Percentiles rank a stretch among this genome's conserved stretches.
Evolutionary conservation across 2,113 vertebrate species (phyloP).

Genomic region (Connochaetes taurinus): DNA sequence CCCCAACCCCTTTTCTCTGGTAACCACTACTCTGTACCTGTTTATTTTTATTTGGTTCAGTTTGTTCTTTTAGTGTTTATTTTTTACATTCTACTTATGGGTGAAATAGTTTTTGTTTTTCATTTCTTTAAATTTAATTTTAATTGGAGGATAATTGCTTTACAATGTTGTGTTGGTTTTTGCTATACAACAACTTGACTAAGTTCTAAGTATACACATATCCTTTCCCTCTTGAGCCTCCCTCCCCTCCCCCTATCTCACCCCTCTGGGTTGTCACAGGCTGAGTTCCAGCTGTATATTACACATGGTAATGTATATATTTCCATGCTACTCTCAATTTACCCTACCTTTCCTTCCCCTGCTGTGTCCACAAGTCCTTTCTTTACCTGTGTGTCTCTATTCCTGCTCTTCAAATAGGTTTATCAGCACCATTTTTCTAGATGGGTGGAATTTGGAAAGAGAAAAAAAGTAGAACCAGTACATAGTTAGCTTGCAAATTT

Average conservation of each 20-base stretch:
- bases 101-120: not conserved
- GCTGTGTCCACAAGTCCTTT: not conserved
- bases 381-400: not conserved
- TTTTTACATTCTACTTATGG: not conserved
- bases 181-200: not conserved
- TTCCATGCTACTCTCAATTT: not conserved
- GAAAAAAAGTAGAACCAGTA: not conserved
- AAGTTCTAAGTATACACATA: not conserved
- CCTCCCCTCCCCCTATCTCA: not conserved
- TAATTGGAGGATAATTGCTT: not conserved
- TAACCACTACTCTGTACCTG: not conserved
- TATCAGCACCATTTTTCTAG: not conserved
- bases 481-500: not conserved
- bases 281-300: not conserved
- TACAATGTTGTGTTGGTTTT: not conserved
- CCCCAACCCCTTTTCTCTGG: not conserved
- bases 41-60: not conserved
- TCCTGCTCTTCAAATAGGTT: not conserved
- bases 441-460: not conserved
- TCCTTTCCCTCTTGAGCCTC: not conserved
- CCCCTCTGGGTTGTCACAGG: not conserved
- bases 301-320: not conserved
- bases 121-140: not conserved
- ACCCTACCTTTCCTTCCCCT: not conserved
- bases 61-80: not conserved